phyloP scores from a whole-genome alignment of 2,113 vertebrate genomes.

The Pteropus alecto region DNA sequence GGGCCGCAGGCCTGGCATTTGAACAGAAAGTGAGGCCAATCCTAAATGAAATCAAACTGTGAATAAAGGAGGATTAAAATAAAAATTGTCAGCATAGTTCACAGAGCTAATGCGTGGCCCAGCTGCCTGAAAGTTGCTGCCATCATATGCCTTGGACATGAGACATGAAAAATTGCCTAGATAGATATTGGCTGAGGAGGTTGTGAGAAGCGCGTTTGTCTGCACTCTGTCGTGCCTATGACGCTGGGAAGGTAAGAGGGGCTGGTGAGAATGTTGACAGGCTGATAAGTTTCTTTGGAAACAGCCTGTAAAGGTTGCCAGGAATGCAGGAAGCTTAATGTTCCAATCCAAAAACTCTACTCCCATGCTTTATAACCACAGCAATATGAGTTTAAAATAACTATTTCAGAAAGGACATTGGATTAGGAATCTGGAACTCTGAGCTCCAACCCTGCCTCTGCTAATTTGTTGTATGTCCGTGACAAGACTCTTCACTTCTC shows the following conservation, averaged over 20 bases:
- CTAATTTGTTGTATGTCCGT: background rate
- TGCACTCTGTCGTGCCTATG: background rate
- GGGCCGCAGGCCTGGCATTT: background rate
- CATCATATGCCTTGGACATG: background rate
- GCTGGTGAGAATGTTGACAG: conserved; percentile 44
- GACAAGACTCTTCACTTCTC: background rate
- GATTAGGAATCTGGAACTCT: background rate
- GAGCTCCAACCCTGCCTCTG: background rate
- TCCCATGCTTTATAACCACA: background rate
- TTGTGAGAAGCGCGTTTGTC: conserved; percentile 2
- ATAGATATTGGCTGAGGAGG: background rate
- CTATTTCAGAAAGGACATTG: background rate
- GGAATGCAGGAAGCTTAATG: background rate
- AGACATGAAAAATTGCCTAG: conserved; percentile 29
- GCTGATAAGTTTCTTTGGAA: conserved; percentile 57
- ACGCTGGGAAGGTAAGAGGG: conserved; percentile 23
- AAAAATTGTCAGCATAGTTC: conserved; percentile 45
- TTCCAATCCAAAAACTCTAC: background rate
- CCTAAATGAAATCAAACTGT: conserved; percentile 61
- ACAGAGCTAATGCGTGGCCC: background rate
- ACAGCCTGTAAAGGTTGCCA: conserved; percentile 36
- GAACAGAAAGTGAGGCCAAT: conserved; percentile 45
- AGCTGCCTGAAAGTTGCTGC: conserved; percentile 18
- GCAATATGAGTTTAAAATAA: background rate
- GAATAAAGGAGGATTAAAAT: conserved; percentile 63